Evolutionary conservation across 2,888 invertebrate species (phyloP).

Genomic region (Cephus sareptanus): DNA sequence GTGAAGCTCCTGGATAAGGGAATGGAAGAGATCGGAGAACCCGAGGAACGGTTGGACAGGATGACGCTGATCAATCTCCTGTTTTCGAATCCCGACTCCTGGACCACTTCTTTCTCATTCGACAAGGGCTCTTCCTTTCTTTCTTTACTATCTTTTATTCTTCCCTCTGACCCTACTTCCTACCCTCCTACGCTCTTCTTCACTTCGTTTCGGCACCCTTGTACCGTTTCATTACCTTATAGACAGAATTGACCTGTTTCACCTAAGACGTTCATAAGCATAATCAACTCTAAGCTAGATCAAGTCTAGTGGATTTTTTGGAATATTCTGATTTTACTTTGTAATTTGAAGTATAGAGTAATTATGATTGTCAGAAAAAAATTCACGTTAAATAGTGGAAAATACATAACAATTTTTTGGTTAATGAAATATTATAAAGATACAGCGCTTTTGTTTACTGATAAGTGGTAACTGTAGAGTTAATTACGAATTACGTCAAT

Average conservation of each 20-base stretch:
- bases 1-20: slow-evolving; percentile 2
- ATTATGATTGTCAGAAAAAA: background rate
- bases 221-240: background rate
- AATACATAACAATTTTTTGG: background rate
- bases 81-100: slow-evolving; percentile 44
- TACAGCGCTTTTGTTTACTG: background rate
- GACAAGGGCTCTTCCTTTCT: slow-evolving; percentile 11
- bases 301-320: background rate
- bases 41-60: slow-evolving; percentile 46
- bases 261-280: background rate
- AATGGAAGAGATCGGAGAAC: slow-evolving; percentile 24
- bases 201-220: background rate
- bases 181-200: background rate
- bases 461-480: background rate
- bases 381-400: background rate
- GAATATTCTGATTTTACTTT: background rate
- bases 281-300: background rate
- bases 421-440: background rate
- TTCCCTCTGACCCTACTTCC: background rate
- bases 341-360: background rate
- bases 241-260: background rate
- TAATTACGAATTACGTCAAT: background rate
- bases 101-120: slow-evolving; percentile 4
- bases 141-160: slow-evolving; percentile 18
- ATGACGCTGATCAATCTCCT: slow-evolving; percentile 61